phyloP scores from a whole-genome alignment of 2,797 vertebrate genomes.

The Australoheros facetus region DNA sequence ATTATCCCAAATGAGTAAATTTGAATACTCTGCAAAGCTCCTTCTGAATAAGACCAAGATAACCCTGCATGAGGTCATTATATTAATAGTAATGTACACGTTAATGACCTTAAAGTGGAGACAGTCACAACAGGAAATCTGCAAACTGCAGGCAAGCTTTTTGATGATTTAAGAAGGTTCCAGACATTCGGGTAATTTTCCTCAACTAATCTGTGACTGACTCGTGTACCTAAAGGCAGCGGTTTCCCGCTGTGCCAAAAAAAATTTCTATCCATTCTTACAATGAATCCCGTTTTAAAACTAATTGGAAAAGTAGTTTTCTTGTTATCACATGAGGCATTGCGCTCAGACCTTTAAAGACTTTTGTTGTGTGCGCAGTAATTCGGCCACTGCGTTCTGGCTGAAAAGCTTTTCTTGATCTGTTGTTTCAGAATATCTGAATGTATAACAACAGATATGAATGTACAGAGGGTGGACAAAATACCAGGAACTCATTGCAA shows the following conservation, averaged over 20 bases:
- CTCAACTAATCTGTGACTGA: slow-evolving; percentile 1
- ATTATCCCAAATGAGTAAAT: not conserved
- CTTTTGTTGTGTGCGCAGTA: not conserved
- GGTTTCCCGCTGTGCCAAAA: slow-evolving; percentile 3
- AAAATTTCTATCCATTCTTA: not conserved
- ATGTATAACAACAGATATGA: not conserved
- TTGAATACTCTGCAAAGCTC: not conserved
- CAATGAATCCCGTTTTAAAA: not conserved
- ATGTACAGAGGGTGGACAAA: not conserved
- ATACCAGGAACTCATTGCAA: slow-evolving; percentile 1
- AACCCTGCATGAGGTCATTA: slow-evolving; percentile 17
- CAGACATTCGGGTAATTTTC: slow-evolving; percentile 10
- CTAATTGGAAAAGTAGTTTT: not conserved
- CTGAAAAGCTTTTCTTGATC: not conserved
- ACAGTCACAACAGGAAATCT: slow-evolving; percentile 8
- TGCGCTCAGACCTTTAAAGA: not conserved
- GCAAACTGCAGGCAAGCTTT: slow-evolving; percentile 6
- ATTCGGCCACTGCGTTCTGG: not conserved
- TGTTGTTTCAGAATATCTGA: not conserved
- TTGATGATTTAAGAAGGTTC: slow-evolving; percentile 15
- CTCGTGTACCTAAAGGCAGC: not conserved
- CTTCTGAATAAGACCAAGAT: not conserved
- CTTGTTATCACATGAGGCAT: not conserved
- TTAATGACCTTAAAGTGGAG: slow-evolving; percentile 22
- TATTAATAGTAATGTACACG: not conserved